Conservation (phyloP, 2,113 vertebrate genomes). For the Otocyon megalotis region DNA sequence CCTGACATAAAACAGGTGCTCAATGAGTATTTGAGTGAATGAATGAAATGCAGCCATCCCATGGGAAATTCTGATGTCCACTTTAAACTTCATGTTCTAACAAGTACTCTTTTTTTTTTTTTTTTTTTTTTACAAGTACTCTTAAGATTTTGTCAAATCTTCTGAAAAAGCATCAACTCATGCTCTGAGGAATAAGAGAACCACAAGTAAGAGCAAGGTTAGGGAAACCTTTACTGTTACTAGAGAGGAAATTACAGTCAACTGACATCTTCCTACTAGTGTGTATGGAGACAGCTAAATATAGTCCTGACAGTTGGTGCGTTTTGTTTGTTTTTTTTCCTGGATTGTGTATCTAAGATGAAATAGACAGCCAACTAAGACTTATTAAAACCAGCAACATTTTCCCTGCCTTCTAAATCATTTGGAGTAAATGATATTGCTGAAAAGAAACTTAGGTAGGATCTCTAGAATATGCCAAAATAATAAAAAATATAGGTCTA, state of each 20-base stretch:
- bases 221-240: slow-evolving; percentile 46
- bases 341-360: slow-evolving; percentile 26
- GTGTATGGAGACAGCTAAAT: not conserved
- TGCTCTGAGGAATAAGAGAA: slow-evolving; percentile 27
- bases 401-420: not conserved
- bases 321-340: slow-evolving; percentile 6
- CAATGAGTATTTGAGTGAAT: not conserved
- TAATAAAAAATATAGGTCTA: not conserved
- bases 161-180: slow-evolving; percentile 21
- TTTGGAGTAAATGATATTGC: not conserved
- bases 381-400: slow-evolving; percentile 29
- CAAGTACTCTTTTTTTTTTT: not conserved
- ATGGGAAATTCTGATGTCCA: not conserved
- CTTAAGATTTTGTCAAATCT: not conserved
- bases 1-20: not conserved
- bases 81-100: slow-evolving; percentile 2
- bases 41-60: not conserved
- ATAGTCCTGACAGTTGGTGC: not conserved
- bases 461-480: not conserved
- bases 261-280: not conserved
- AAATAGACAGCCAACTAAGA: not conserved
- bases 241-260: slow-evolving; percentile 29
- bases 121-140: not conserved
- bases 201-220: slow-evolving; percentile 4
- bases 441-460: not conserved